phyloP scores from a whole-genome alignment of 2,113 vertebrate genomes.

The Xiphophorus hellerii region DNA sequence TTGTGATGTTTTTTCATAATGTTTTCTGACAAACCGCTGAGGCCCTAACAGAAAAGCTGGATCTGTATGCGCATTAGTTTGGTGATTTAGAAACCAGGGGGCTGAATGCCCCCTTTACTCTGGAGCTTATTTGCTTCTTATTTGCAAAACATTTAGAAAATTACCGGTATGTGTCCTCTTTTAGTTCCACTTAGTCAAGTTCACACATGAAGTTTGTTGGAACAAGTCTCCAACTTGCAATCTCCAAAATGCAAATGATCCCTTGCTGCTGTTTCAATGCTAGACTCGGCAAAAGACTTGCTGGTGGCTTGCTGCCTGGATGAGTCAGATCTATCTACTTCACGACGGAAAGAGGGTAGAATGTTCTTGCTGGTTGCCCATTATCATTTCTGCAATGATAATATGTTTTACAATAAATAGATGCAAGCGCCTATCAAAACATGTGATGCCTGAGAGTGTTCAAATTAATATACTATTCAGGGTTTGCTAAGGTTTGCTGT shows the following conservation, averaged over 20 bases:
- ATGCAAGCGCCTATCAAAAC: background rate
- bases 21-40: background rate
- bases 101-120: no score
- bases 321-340: background rate
- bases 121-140: no score
- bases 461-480: slow-evolving; percentile 1
- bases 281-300: no score
- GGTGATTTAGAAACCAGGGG: no score
- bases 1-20: background rate
- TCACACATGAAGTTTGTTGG: background rate
- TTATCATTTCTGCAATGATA: background rate
- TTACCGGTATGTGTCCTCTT: no score
- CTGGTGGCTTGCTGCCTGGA: background rate
- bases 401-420: background rate
- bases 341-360: no score
- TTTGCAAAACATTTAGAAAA: no score
- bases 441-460: background rate
- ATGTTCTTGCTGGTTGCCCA: background rate
- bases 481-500: background rate
- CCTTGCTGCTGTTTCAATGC: background rate
- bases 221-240: background rate
- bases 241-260: background rate
- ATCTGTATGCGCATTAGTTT: no score
- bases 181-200: background rate
- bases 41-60: no score